Evolutionary conservation across 2,113 vertebrate species (phyloP).

Genomic region (Lontra canadensis): DNA sequence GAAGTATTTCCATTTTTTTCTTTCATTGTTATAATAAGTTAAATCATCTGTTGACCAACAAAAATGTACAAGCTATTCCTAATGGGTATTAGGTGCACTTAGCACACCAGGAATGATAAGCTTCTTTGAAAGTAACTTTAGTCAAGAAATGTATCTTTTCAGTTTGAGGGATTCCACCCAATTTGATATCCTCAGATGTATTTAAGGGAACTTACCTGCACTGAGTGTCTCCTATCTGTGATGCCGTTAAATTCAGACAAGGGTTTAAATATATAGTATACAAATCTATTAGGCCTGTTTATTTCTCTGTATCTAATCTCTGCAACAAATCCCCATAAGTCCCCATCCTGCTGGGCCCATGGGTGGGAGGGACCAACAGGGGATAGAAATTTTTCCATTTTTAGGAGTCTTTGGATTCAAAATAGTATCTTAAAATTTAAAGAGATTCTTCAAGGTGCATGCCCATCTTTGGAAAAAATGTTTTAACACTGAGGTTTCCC

Average conservation of each 20-base stretch:
- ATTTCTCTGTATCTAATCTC: neutral
- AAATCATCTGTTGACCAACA: neutral
- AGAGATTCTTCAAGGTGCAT: neutral
- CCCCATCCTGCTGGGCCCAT: neutral
- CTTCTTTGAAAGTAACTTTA: neutral
- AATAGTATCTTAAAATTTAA: neutral
- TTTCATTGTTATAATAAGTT: neutral
- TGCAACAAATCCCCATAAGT: neutral
- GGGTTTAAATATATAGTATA: neutral
- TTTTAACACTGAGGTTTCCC: neutral
- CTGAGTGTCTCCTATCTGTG: neutral
- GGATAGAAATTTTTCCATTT: neutral
- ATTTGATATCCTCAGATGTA: neutral
- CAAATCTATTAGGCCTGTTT: neutral
- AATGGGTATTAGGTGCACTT: neutral
- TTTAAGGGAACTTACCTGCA: neutral
- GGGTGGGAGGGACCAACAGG: neutral
- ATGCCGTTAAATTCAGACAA: neutral
- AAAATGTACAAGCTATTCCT: neutral
- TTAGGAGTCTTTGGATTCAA: neutral
- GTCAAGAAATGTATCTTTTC: neutral
- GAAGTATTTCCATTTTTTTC: slow-evolving; percentile 17
- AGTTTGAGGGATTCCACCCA: neutral
- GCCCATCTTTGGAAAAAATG: neutral
- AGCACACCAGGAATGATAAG: neutral